Percentiles rank a stretch among this genome's conserved stretches.
These are phyloP conservation scores for Caenorhabditis sp. DNA, from an alignment of 2,888 invertebrate species.

Conservation along the genomic window DNA sequence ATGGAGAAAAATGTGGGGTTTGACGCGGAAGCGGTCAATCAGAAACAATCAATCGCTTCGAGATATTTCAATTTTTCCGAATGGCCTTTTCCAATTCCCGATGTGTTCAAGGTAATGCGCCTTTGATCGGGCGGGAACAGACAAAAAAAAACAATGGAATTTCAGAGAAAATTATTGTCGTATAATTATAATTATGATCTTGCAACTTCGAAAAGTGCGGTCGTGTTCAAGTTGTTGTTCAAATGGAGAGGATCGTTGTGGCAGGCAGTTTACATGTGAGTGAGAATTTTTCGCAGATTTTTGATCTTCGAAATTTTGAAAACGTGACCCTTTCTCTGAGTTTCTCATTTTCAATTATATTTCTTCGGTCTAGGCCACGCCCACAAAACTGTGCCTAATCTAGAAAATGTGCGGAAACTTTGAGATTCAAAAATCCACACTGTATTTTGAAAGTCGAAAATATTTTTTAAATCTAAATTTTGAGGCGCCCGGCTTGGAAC, in stretches of 20 bases:
- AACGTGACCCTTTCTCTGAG: too few relatives aligned
- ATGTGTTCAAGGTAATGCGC: conserved; percentile 28
- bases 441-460: too few relatives aligned
- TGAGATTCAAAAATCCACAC: too few relatives aligned
- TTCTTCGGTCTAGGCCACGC: not conserved
- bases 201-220: conserved; percentile 41
- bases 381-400: too few relatives aligned
- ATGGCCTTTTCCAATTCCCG: conserved; percentile 37
- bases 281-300: not conserved
- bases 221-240: conserved; percentile 39
- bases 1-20: not conserved
- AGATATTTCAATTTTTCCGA: conserved; percentile 29
- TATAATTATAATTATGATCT: conserved; percentile 50
- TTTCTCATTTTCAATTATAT: too few relatives aligned
- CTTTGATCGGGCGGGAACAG: too few relatives aligned
- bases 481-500: too few relatives aligned
- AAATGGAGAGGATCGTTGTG: conserved; percentile 50
- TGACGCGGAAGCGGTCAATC: not conserved
- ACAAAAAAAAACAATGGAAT: not conserved
- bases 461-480: too few relatives aligned
- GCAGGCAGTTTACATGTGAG: conserved; percentile 45
- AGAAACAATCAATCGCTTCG: conserved; percentile 5
- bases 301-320: not conserved
- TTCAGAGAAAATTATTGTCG: conserved; percentile 32
- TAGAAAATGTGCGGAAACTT: too few relatives aligned